Conservation (phyloP, 1,140 invertebrate species). For the Euglossa dilemma region DNA sequence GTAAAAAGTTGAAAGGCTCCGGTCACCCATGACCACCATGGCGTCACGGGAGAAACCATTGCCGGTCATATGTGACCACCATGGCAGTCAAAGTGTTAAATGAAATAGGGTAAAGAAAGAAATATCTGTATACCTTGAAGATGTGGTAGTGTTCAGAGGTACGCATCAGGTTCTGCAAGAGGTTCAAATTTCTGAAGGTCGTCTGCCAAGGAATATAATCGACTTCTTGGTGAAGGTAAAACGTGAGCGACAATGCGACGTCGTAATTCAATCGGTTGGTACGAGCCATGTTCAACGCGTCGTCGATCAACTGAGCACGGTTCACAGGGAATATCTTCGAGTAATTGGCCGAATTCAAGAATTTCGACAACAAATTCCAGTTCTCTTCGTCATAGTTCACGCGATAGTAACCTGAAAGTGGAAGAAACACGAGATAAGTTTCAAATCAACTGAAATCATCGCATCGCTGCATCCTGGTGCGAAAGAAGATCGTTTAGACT, state of each 20-base stretch:
- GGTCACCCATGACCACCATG: too few species aligned
- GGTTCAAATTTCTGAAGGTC: constrained; percentile 82
- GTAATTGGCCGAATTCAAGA: constrained; percentile 52
- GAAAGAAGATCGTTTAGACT: too few species aligned
- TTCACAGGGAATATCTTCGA: constrained; percentile 79
- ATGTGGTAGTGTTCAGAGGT: not conserved
- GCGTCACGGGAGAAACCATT: too few species aligned
- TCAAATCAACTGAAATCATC: too few species aligned
- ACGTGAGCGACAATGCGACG: constrained; percentile 82
- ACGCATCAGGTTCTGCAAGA: constrained; percentile 80
- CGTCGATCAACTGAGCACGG: constrained; percentile 87
- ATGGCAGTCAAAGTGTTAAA: too few species aligned
- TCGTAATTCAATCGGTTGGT: constrained; percentile 75
- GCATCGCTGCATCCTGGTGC: too few species aligned
- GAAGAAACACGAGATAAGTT: not conserved
- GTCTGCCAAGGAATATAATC: constrained; percentile 86
- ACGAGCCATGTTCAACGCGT: constrained; percentile 84
- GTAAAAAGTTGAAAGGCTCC: too few species aligned
- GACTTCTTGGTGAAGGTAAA: constrained; percentile 84
- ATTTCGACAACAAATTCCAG: constrained; percentile 75
- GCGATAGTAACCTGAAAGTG: constrained; percentile 79
- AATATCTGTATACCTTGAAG: constrained; percentile 44
- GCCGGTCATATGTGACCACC: too few species aligned
- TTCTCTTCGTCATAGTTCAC: constrained; percentile 82
- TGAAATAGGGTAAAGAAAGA: too few species aligned